Percentiles rank a stretch among this genome's conserved stretches.
Evolutionary conservation across 2,113 vertebrate species (phyloP).

Genomic region (Urocitellus parryii): DNA sequence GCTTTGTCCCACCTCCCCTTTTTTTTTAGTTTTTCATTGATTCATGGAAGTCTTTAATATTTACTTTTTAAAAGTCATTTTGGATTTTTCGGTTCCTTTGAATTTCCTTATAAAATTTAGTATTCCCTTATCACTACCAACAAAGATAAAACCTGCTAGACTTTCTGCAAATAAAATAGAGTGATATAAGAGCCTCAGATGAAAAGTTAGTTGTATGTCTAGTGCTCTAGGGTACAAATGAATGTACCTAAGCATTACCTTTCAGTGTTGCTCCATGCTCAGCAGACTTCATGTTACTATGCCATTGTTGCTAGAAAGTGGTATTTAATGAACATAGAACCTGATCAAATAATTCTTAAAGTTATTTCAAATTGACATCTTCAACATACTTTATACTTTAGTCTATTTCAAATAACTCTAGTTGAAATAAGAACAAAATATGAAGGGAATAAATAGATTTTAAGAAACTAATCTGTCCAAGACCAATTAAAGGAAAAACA

Average conservation of each 20-base stretch:
- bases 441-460: not conserved
- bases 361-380: not conserved
- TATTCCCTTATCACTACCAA: not conserved
- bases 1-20: not conserved
- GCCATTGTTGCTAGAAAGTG: not conserved
- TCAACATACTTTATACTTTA: constrained; percentile 7
- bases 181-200: not conserved
- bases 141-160: not conserved
- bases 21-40: not conserved
- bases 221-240: not conserved
- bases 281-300: not conserved
- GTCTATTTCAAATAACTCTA: not conserved
- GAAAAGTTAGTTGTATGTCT: not conserved
- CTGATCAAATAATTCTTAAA: not conserved
- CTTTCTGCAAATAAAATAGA: not conserved
- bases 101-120: not conserved
- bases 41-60: not conserved
- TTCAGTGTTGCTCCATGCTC: fast-evolving
- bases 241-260: too few relatives aligned
- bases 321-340: not conserved
- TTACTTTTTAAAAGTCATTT: not conserved
- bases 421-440: not conserved
- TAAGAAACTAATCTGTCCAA: not conserved
- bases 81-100: not conserved
- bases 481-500: not conserved